phyloP scores from a whole-genome alignment of 2,113 vertebrate genomes.

The Hyperopisus bebe region DNA sequence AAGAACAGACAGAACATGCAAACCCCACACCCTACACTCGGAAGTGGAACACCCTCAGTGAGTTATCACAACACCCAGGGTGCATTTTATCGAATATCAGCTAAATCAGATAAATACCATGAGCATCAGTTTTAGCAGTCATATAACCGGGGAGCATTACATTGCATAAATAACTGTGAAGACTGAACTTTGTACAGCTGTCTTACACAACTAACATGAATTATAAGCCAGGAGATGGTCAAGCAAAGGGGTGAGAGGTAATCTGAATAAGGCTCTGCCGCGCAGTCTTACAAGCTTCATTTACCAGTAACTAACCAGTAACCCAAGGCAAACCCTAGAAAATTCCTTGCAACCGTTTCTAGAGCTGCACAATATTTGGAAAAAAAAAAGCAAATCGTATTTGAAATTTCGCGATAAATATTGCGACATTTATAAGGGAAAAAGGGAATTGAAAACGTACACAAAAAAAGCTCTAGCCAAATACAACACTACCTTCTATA shows the following conservation, averaged over 20 bases:
- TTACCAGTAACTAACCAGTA: neutral
- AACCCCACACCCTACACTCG: neutral
- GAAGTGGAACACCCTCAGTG: neutral
- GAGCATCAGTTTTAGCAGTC: neutral
- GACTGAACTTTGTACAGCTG: neutral
- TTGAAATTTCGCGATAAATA: neutral
- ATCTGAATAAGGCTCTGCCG: neutral
- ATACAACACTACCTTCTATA: neutral
- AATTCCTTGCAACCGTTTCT: neutral
- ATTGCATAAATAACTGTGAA: neutral
- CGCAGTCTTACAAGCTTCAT: neutral
- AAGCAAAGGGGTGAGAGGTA: neutral
- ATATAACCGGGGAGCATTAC: neutral
- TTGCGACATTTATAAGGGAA: neutral
- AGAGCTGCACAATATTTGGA: neutral
- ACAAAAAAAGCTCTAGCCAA: neutral
- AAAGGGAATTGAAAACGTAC: neutral
- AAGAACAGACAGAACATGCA: neutral
- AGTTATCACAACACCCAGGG: neutral
- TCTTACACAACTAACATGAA: neutral
- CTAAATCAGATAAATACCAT: neutral
- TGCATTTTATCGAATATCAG: neutral
- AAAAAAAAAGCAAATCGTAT: neutral
- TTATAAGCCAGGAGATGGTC: neutral
- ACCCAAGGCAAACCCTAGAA: neutral